phyloP scores from a whole-genome alignment of 2,888 invertebrate genomes.

The Troglohyphantes excavatus region DNA sequence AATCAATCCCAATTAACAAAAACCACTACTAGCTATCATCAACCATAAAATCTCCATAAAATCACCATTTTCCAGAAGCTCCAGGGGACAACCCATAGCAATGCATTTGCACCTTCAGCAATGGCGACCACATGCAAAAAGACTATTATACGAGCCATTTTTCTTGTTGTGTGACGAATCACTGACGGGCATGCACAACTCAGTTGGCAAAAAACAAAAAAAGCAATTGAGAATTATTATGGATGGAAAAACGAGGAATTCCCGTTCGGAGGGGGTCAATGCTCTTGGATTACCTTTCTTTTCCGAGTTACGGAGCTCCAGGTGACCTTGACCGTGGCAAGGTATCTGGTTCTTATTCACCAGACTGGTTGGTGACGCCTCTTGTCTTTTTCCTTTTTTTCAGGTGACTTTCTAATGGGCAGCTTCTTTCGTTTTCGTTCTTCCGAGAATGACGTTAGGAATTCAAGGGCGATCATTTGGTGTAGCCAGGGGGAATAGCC shows the following conservation, averaged over 20 bases:
- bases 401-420: constrained; percentile 13
- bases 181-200: background rate
- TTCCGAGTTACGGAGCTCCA: constrained; percentile 30
- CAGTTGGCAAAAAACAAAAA: background rate
- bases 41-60: too few species aligned
- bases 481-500: too few species aligned
- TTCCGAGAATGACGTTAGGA: background rate
- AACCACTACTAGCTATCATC: too few species aligned
- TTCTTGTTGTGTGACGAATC: background rate
- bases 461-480: too few species aligned
- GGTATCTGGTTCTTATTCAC: constrained; percentile 8
- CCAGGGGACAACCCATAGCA: background rate
- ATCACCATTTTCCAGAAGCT: too few species aligned
- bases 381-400: background rate
- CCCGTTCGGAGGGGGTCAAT: constrained; percentile 56
- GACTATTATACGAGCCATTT: background rate
- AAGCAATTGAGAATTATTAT: background rate
- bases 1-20: too few species aligned
- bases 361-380: constrained; percentile 54
- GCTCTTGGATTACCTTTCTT: constrained; percentile 69
- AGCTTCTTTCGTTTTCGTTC: constrained; percentile 17
- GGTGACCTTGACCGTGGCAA: constrained; percentile 71
- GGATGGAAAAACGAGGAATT: constrained; percentile 31
- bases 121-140: background rate
- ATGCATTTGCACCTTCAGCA: background rate